Conservation (phyloP, 2,888 invertebrate genomes). For the Odontomyia ornata region DNA sequence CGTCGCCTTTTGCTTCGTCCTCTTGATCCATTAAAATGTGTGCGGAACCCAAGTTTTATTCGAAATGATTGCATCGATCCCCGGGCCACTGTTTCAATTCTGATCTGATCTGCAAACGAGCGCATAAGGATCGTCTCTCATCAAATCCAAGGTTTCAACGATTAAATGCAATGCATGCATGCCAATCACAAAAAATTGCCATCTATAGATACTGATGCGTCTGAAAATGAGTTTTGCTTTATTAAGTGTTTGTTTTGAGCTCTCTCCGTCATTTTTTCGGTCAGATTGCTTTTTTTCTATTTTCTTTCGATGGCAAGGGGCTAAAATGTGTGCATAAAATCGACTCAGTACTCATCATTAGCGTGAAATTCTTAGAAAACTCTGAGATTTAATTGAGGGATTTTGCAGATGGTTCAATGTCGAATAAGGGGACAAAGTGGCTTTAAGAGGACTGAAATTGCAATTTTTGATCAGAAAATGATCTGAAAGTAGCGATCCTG, state of each 20-base stretch:
- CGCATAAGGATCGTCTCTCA: background rate
- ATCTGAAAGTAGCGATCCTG: slow-evolving; percentile 19
- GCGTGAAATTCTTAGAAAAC: slow-evolving; percentile 47
- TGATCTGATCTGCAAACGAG: too few species aligned
- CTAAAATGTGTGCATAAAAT: slow-evolving; percentile 33
- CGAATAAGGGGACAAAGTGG: background rate
- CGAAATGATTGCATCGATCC: background rate
- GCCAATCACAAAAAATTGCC: background rate
- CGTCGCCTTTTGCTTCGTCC: slow-evolving; percentile 2
- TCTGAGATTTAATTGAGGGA: slow-evolving; percentile 29
- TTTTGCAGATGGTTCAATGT: background rate
- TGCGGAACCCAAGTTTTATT: background rate
- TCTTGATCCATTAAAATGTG: background rate
- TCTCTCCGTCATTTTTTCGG: slow-evolving; percentile 12
- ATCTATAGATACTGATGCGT: slow-evolving; percentile 27
- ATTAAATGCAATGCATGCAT: background rate
- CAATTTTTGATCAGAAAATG: slow-evolving; percentile 41
- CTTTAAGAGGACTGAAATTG: background rate
- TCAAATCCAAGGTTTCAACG: background rate
- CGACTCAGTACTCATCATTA: slow-evolving; percentile 46
- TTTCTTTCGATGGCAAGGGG: slow-evolving; percentile 4
- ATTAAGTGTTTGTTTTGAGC: slow-evolving; percentile 21
- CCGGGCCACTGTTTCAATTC: too few species aligned
- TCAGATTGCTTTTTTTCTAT: slow-evolving; percentile 17
- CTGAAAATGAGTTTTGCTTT: background rate